A percentile compares a stretch with the other conserved stretches of the same genome.
phyloP scores from a whole-genome alignment of 2,797 vertebrate species.

The Neosilurus mollespiculum region DNA sequence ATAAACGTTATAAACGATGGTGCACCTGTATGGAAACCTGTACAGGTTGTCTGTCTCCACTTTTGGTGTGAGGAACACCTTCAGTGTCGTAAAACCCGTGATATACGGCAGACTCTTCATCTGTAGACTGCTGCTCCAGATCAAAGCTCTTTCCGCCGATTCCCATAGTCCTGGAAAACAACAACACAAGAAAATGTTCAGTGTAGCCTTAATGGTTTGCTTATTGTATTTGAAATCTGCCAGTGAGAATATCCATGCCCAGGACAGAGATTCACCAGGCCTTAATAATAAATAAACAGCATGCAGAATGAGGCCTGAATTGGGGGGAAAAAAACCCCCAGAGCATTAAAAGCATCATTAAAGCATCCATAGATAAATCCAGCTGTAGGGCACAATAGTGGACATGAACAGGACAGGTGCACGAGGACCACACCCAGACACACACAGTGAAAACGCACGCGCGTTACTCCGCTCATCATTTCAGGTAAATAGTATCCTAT shows the following conservation, averaged over 20 bases:
- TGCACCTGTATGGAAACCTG: constrained; percentile 92
- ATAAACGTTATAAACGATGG: not conserved
- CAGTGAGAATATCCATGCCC: not conserved
- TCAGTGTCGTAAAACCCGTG: constrained; percentile 89
- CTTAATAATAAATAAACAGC: not conserved
- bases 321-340: too few relatives aligned
- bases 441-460: not conserved
- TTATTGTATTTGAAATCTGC: not conserved
- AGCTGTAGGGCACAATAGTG: not conserved
- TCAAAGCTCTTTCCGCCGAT: constrained; percentile 87
- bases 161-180: constrained; percentile 82
- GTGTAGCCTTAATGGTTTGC: not conserved
- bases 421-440: constrained; percentile 17
- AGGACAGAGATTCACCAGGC: not conserved
- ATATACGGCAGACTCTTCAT: constrained; percentile 83
- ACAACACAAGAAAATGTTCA: not conserved
- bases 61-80: constrained; percentile 95
- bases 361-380: not conserved
- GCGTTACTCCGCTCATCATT: not conserved
- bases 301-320: too few relatives aligned
- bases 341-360: not conserved
- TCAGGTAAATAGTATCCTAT: not conserved
- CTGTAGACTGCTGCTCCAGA: constrained; percentile 85
- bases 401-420: constrained; percentile 1
- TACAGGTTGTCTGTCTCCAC: constrained; percentile 93